Percentiles rank a stretch among this genome's conserved stretches.
These are phyloP conservation scores for Cephalopterus ornatus DNA, from an alignment of 2,113 vertebrate species.

Conservation along the genomic window DNA sequence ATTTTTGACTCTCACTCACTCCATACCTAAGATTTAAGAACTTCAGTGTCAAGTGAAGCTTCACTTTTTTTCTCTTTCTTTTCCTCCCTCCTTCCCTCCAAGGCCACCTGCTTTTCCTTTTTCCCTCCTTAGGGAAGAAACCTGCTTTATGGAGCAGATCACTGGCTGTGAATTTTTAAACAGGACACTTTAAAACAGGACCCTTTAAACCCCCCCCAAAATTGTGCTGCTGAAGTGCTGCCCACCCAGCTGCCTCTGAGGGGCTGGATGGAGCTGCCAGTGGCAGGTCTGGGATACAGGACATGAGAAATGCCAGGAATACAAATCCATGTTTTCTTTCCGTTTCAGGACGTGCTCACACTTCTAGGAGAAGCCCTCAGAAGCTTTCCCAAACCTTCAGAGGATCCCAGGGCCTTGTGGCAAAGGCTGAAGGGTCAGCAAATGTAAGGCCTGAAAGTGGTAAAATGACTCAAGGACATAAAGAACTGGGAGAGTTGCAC, in stretches of 20 bases:
- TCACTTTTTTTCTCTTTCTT: not conserved
- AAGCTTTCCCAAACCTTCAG: conserved; percentile 59
- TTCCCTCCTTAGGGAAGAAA: not conserved
- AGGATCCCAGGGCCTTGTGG: conserved; percentile 69
- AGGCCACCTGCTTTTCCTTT: not conserved
- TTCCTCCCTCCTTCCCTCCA: not conserved
- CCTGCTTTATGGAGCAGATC: not conserved
- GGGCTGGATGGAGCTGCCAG: not conserved
- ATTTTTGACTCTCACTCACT: not conserved
- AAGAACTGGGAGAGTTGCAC: not conserved
- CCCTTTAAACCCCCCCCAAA: not conserved
- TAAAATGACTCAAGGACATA: not conserved
- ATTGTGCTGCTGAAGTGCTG: not conserved
- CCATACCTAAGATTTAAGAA: not conserved
- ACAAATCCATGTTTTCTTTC: not conserved
- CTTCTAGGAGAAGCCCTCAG: conserved; percentile 55
- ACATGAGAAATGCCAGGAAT: not conserved
- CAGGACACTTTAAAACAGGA: not conserved
- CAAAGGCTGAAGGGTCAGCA: conserved; percentile 62
- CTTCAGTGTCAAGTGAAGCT: not conserved
- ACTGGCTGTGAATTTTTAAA: not conserved
- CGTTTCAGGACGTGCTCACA: conserved; percentile 54
- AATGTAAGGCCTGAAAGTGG: not conserved
- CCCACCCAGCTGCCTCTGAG: not conserved
- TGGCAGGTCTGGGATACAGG: not conserved